Base-by-base conservation (phyloP, 2,113 vertebrate genomes). In the Anguilla rostrata region DNA sequence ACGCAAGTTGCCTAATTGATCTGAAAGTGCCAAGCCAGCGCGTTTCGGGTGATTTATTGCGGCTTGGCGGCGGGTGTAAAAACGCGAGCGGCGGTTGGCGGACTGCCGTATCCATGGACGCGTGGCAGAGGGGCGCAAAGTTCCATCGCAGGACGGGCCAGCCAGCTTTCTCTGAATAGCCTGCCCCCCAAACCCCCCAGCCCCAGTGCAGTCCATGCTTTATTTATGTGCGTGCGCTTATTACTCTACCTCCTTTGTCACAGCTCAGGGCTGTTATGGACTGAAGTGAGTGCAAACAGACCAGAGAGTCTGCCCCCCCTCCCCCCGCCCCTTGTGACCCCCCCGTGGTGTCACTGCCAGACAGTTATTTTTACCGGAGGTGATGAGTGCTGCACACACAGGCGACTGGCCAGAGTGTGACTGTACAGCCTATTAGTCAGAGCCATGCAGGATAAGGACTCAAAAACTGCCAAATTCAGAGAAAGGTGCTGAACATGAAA, bases 221-320 rank as follows among this genome's bases (percentile, higher is more conserved):
- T 20, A 60, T 15, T 60, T 60, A 60, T 15, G 56, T 60, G 56
- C 18, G 14, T 15, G 56, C 16, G 56, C 18, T 3, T 60, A 20
- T 60, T 60, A 60, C 18, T 60, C 18, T 1, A 56, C 56, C 56
- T 60, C 56, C 56, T 60, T 60, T 60, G 56, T 60, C 56, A 60
- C 56, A 18, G 56, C 60, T 22, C 60, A 63, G 60, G 14, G 60
- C 22, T 60, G 14, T 3, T 60, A 60, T 16, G 15, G 3, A 60
- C 14, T 63, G 60, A 63, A 63, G 60, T 63, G 60, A 63, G 60
- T 63, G 60, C 60, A 63, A 63, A 63, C 60, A 63, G 91, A 90
- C 88, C 83, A 86, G 88, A 83, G 56, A 88, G 46, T 86, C 78
- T 53, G 53, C 82, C 82, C 49, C 29, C 82, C n/a, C 82, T 16